phyloP scores from a whole-genome alignment of 2,797 vertebrate species.

The Leuciscus waleckii region DNA sequence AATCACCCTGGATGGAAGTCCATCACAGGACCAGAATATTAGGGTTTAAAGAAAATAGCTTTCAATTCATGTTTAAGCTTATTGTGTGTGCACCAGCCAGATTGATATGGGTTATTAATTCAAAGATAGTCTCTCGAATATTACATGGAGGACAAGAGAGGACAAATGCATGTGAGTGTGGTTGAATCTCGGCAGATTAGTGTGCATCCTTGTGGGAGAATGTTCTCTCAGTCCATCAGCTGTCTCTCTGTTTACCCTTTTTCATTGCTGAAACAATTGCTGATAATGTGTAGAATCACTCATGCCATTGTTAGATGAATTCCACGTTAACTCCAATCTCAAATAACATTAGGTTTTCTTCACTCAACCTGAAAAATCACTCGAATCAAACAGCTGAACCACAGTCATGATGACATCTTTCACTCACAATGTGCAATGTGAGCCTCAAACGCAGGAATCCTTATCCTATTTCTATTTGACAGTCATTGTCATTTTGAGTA shows the following conservation, averaged over 20 bases:
- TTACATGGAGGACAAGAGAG: constrained; percentile 22
- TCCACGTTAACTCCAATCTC: constrained; percentile 15
- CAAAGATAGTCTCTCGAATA: background rate
- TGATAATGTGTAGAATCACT: constrained; percentile 34
- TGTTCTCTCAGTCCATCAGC: background rate
- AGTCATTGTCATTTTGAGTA: constrained; percentile 44
- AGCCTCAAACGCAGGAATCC: constrained; percentile 37
- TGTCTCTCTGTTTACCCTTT: constrained; percentile 26
- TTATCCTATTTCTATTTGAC: constrained; percentile 45
- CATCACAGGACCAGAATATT: background rate
- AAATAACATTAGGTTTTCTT: constrained; percentile 41
- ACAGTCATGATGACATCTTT: constrained; percentile 47
- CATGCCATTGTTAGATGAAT: constrained; percentile 27
- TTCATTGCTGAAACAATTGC: constrained; percentile 29
- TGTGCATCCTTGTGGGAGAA: background rate
- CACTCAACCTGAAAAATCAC: constrained; percentile 37
- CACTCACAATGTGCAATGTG: constrained; percentile 34
- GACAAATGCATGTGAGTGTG: background rate
- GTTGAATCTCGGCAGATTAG: background rate
- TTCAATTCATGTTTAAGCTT: background rate
- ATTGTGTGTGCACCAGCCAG: background rate
- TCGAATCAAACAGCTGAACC: constrained; percentile 20
- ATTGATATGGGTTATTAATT: constrained; percentile 14
- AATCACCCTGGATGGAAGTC: background rate
- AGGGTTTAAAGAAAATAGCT: background rate